Evolutionary conservation across 2,113 vertebrate genomes (phyloP), one percentile per base, ranked within the genome.

Genomic region (Alethe castanea): DNA sequence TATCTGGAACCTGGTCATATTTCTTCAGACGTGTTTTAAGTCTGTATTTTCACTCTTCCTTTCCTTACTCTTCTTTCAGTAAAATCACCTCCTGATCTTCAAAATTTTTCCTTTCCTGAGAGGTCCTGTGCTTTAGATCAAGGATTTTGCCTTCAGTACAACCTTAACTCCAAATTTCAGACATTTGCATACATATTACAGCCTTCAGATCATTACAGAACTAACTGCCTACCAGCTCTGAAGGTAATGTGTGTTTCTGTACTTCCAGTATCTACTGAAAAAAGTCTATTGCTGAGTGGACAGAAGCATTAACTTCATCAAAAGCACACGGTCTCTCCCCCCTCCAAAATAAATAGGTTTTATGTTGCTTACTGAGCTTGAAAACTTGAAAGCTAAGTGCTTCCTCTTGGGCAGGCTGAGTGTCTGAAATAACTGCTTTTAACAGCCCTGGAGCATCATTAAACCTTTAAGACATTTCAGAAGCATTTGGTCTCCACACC

Each of bases 381-480:
- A 95, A 92, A 94, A 92, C 78, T 92, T 91, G 57, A 96, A 80
- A 96, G 94, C 86, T 96, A 96, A 95, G 92, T 94, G 90, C 83
- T 93, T 96, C 74, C 53, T 93, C 71, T 57, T 76, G 77, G 86
- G 61, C 67, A 73, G 70, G 65, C 64, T 78, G 50, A 92, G 47
- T 66, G 40, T 62, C 71, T 92, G 81, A 95, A 96, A 96, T 91
- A 91, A 64, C 85, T 61, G 65, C 67, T 92, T 94, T 95, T 92
- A 95, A 86, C 83, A 88, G 61, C 82, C 78, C 67, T 5, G 0
- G 71, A 92, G 89, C 64, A 95, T 90, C 93, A 93, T 82, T 96
- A 95, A 97, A 93, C 44, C 77, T 86, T 90, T 84, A 73, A 73
- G n/a, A 72, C 0, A 0, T 84, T 97, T 90, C 66, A 94, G 36